Percentiles rank a stretch among this genome's conserved stretches.
Conservation (phyloP, 2,888 invertebrate species). For the Orthosia gothica region DNA sequence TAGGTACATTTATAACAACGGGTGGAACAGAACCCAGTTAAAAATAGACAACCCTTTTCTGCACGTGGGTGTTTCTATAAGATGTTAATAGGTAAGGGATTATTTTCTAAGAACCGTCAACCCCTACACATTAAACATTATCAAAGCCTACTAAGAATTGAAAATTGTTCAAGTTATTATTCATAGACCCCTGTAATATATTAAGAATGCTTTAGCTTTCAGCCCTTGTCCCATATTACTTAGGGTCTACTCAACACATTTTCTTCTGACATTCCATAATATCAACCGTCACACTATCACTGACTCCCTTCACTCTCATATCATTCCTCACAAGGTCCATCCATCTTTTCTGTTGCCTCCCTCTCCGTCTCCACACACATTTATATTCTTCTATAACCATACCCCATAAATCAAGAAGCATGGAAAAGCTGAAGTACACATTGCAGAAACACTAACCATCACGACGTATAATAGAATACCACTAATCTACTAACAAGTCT, state of each 20-base stretch:
- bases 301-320: neutral
- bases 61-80: conserved; percentile 10
- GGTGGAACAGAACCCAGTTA: conserved; percentile 1
- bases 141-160: neutral
- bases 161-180: neutral
- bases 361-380: neutral
- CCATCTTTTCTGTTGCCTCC: neutral
- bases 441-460: conserved; percentile 23
- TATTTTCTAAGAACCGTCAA: conserved; percentile 20
- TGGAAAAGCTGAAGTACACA: conserved; percentile 18
- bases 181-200: neutral
- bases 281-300: neutral
- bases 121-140: neutral
- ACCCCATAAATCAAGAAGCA: neutral
- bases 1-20: conserved; percentile 18
- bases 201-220: neutral
- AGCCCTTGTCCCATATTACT: neutral
- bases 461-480: conserved; percentile 43
- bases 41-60: conserved; percentile 33
- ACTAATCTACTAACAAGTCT: conserved; percentile 59
- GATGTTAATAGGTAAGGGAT: conserved; percentile 18
- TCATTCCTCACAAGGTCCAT: neutral
- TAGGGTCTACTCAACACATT: neutral
- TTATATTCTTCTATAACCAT: neutral
- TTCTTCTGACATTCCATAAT: neutral